Conservation (phyloP, 2,888 invertebrate species). For the Dusona sp. region DNA sequence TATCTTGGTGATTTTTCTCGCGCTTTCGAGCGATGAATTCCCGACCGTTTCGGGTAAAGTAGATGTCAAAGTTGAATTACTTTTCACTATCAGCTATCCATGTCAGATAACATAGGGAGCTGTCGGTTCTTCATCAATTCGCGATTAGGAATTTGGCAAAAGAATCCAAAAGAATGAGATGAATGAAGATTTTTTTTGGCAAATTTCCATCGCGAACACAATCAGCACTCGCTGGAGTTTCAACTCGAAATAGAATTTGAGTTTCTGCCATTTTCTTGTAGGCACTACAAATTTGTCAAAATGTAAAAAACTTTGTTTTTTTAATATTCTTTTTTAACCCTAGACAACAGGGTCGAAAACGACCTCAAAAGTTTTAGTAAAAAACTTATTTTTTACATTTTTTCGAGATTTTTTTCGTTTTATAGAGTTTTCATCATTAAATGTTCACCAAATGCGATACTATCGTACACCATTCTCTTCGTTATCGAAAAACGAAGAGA, state of each 20-base stretch:
- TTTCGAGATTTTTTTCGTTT: too few species aligned
- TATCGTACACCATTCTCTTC: too few species aligned
- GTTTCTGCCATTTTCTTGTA: neutral
- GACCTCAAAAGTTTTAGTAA: too few species aligned
- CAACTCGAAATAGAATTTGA: neutral
- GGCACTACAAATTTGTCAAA: too few species aligned
- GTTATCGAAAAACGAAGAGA: too few species aligned
- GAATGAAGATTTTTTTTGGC: neutral
- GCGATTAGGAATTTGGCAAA: neutral
- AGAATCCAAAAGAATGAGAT: too few species aligned
- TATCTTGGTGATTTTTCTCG: neutral
- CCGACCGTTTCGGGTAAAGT: neutral
- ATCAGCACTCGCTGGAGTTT: neutral
- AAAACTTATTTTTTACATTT: too few species aligned
- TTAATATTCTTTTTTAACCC: too few species aligned
- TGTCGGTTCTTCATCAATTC: neutral
- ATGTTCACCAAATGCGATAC: too few species aligned
- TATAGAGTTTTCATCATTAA: too few species aligned
- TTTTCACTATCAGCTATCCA: neutral
- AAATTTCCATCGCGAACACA: neutral
- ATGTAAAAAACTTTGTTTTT: neutral
- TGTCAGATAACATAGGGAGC: neutral
- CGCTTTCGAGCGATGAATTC: neutral
- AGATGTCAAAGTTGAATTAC: neutral
- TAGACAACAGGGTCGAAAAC: too few species aligned